Conservation (phyloP, 2,888 invertebrate species). For the Thecocarcelia acutangulata region DNA sequence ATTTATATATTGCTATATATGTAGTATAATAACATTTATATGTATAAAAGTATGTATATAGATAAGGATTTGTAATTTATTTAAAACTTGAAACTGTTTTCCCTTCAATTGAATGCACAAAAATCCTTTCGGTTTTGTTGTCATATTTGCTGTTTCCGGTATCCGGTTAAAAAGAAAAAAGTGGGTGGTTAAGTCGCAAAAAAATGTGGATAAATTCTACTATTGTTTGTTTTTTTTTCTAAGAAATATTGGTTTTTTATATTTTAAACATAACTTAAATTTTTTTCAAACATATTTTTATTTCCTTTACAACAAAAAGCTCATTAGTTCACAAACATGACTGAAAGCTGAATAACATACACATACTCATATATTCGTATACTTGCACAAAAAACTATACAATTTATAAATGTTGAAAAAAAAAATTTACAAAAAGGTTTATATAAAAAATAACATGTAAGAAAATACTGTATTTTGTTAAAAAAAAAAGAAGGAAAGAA, state of each 20-base stretch:
- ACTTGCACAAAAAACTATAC: not conserved
- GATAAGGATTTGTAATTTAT: slow-evolving; percentile 18
- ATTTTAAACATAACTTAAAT: slow-evolving; percentile 28
- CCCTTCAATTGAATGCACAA: slow-evolving; percentile 68
- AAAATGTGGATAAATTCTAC: slow-evolving; percentile 1
- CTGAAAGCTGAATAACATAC: slow-evolving; percentile 1
- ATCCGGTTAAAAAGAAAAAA: slow-evolving; percentile 72
- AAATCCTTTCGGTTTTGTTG: slow-evolving; percentile 79
- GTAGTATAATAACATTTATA: too few species aligned
- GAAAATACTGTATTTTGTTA: slow-evolving; percentile 51
- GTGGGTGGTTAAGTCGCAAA: slow-evolving; percentile 40
- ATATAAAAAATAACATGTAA: not conserved
- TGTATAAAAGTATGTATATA: not conserved
- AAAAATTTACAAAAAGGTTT: slow-evolving; percentile 19
- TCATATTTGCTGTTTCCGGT: slow-evolving; percentile 80
- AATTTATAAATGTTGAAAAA: not conserved
- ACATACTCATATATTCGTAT: too few species aligned
- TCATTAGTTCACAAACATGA: slow-evolving; percentile 56
- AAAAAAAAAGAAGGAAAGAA: slow-evolving; percentile 40
- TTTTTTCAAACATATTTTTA: slow-evolving; percentile 14
- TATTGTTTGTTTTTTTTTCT: not conserved
- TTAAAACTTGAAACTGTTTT: slow-evolving; percentile 57
- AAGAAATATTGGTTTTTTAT: slow-evolving; percentile 23
- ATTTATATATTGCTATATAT: too few species aligned
- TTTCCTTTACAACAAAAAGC: slow-evolving; percentile 45